A percentile compares a stretch with the other conserved stretches of the same genome.
Conservation (phyloP, 2,888 invertebrate species). For the Drosophila leonis region DNA sequence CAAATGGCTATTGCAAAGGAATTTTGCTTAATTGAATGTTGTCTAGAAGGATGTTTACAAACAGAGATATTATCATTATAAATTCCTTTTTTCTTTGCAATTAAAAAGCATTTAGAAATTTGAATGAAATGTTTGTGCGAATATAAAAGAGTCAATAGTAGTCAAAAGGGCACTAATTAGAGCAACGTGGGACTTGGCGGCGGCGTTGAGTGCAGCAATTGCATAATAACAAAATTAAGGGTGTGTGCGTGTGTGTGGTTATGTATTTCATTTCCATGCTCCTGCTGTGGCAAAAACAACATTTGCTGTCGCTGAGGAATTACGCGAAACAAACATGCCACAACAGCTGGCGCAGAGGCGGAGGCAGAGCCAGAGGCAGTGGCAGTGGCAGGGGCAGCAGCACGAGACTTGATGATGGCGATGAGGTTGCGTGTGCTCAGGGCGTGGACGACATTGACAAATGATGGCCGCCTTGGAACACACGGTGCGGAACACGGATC, state of each 20-base stretch:
- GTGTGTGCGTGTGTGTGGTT: background rate
- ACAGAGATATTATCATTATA: constrained; percentile 6
- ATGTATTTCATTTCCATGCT: constrained; percentile 15
- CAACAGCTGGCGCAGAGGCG: constrained; percentile 14
- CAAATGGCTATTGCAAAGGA: background rate
- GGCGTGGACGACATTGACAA: constrained; percentile 74
- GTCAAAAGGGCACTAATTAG: constrained; percentile 55
- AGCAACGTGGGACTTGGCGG: constrained; percentile 4
- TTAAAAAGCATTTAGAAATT: constrained; percentile 14
- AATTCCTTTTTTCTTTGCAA: constrained; percentile 13
- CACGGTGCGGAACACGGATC: constrained; percentile 44
- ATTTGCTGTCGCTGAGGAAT: constrained; percentile 59
- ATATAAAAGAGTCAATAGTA: constrained; percentile 18
- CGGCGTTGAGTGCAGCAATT: constrained; percentile 13
- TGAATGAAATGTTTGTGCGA: constrained; percentile 37
- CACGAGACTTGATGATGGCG: constrained; percentile 36
- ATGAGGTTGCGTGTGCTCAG: constrained; percentile 68
- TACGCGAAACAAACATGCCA: constrained; percentile 73
- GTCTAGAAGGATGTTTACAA: background rate
- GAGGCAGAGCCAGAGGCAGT: background rate
- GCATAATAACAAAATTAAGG: constrained; percentile 31
- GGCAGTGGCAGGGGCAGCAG: background rate
- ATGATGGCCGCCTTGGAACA: constrained; percentile 63
- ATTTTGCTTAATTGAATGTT: background rate
- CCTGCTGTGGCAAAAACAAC: constrained; percentile 20